A percentile compares a stretch with the other conserved stretches of the same genome.
Conservation (phyloP, 2,888 invertebrate species). For the Isoperla grammatica region DNA sequence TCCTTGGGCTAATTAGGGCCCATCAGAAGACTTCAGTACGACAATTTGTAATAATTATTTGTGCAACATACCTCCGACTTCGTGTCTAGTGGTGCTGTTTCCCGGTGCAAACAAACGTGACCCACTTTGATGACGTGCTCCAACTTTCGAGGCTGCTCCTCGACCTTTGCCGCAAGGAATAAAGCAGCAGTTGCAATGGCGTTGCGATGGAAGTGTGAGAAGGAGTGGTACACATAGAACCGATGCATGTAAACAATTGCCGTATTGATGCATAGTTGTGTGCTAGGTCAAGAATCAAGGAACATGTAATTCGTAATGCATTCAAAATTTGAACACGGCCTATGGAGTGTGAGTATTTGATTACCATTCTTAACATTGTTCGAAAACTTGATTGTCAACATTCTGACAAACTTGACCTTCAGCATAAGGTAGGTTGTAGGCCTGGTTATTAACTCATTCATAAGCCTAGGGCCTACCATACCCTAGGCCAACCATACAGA, state of each 20-base stretch:
- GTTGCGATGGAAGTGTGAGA: conserved; percentile 91
- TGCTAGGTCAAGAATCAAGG: conserved; percentile 47
- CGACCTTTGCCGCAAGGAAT: conserved; percentile 96
- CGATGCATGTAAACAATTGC: conserved; percentile 99
- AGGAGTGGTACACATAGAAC: conserved; percentile 97
- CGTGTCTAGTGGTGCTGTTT: conserved; percentile 53
- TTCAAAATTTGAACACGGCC: background rate
- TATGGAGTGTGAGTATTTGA: too few relatives aligned
- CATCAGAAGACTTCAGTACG: too few relatives aligned
- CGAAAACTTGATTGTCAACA: too few relatives aligned
- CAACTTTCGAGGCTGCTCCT: conserved; percentile 95
- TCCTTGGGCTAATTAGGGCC: too few relatives aligned
- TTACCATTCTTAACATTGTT: too few relatives aligned
- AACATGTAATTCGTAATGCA: conserved; percentile 26
- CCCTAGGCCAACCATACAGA: too few relatives aligned
- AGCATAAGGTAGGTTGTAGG: too few relatives aligned
- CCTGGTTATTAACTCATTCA: too few relatives aligned
- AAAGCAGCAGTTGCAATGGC: conserved; percentile 91
- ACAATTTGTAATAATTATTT: background rate
- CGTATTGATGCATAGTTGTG: conserved; percentile 96
- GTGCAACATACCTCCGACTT: conserved; percentile 60
- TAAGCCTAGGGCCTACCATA: too few relatives aligned
- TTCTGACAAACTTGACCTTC: too few relatives aligned
- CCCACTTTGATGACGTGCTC: conserved; percentile 95
- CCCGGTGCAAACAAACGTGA: conserved; percentile 75